Evolutionary conservation across 2,113 vertebrate species (phyloP), one percentile per base, ranked within the genome.

Genomic region (Vombatus ursinus): DNA sequence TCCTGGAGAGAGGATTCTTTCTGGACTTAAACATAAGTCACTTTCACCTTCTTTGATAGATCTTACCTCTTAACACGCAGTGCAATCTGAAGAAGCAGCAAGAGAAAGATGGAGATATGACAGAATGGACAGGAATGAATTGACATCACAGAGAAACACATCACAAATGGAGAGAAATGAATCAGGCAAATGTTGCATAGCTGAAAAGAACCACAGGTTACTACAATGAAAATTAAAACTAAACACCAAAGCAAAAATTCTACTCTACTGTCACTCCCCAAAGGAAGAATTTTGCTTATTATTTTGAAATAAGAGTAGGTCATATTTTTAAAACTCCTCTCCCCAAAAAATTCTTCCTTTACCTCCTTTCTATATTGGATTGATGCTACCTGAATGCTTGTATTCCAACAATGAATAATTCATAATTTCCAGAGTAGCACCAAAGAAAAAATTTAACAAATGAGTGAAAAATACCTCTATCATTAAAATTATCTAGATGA

Each of bases 61-160:
- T 96, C 97, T 99, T 98, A 98, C 98, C 98, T 98, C 92, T 84
- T 51, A 98, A 5, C 47, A 93, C 92, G 96, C 96, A 98, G 97
- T 95, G 97, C 97, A 98, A 98, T 96, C 98, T 98, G 98, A 98
- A 98, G 98, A 61, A 98, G 98, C 97, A 98, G 97, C 96, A 95
- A 98, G 97, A 97, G 96, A 98, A 98, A 98, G 96, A 98, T 98
- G 98, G 97, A 98, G 98, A 97, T 98, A 98, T 98, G 97, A 98
- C 94, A 98, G 96, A 98, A 99, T 98, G 98, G 97, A 98, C 95
- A 98, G 94, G 97, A 96, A 98, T 98, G 98, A 93, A 98, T 92
- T 99, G 98, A 99, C 97, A 98, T 95, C 96, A 98, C 98, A 98
- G 97, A 98, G 98, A 98, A 97, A 98, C 96, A 99, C 98, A 99